These are phyloP conservation scores for Apotomis capreana DNA, from an alignment of 2,888 invertebrate species.

Conservation along the genomic window DNA sequence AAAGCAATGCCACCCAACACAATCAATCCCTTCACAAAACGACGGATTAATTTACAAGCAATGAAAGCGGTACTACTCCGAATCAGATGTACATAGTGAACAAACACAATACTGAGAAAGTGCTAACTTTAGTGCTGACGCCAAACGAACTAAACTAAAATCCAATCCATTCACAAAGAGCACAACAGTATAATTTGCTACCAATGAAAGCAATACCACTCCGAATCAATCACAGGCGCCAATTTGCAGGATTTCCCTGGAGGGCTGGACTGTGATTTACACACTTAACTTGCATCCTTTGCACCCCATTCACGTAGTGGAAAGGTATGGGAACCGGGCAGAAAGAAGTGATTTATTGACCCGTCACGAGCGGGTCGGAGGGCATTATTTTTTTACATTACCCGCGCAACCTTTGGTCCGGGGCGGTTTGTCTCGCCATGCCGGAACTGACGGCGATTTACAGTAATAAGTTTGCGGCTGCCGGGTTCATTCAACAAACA, in stretches of 20 bases:
- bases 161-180: slow-evolving; percentile 10
- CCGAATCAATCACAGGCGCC: slow-evolving; percentile 31
- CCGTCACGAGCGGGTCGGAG: slow-evolving; percentile 36
- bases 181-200: slow-evolving; percentile 22
- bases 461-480: slow-evolving; percentile 11
- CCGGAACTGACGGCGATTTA: slow-evolving; percentile 21
- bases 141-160: neutral
- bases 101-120: neutral
- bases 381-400: slow-evolving; percentile 41
- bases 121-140: too few relatives aligned
- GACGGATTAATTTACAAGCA: too few relatives aligned
- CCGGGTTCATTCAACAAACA: neutral
- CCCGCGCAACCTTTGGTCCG: slow-evolving; percentile 31
- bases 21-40: too few relatives aligned
- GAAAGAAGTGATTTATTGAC: slow-evolving; percentile 39
- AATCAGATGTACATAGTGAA: too few relatives aligned
- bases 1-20: too few relatives aligned
- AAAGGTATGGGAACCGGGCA: slow-evolving; percentile 33
- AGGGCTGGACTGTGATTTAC: slow-evolving; percentile 35
- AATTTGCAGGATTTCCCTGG: slow-evolving; percentile 37
- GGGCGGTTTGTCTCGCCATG: slow-evolving; percentile 27
- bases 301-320: slow-evolving; percentile 39
- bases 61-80: too few relatives aligned
- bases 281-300: slow-evolving; percentile 33
- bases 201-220: slow-evolving; percentile 20